Evolutionary conservation across 2,113 vertebrate genomes (phyloP).

Genomic region (Odocoileus virginianus): DNA sequence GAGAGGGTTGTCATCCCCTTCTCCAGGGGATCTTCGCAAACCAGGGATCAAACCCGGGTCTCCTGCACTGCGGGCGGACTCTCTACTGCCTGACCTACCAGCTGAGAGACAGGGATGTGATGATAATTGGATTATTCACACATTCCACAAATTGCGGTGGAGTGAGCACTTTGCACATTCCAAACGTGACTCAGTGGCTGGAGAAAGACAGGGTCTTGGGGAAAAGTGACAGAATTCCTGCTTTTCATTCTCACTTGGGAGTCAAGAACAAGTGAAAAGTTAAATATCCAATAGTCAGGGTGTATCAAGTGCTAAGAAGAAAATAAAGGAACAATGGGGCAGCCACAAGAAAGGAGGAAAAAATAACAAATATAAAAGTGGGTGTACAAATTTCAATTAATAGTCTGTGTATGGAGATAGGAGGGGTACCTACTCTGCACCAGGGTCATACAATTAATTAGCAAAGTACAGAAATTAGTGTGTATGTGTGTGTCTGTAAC

Average conservation of each 20-base stretch:
- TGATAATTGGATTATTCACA: not conserved
- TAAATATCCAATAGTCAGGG: not conserved
- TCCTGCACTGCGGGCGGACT: not conserved
- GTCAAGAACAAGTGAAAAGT: not conserved
- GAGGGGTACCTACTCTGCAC: not conserved
- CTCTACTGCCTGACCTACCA: not conserved
- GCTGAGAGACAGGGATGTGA: not conserved
- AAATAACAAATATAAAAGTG: not conserved
- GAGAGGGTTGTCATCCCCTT: not conserved
- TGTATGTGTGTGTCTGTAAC: not conserved
- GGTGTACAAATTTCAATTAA: not conserved
- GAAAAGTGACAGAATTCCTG: not conserved
- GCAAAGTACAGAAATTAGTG: not conserved
- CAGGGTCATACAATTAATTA: not conserved
- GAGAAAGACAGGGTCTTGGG: not conserved
- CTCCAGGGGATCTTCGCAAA: not conserved
- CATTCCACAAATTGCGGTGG: not conserved
- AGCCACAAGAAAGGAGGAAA: not conserved
- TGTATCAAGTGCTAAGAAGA: not conserved
- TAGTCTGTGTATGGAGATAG: not conserved
- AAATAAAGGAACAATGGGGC: not conserved
- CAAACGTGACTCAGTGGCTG: not conserved
- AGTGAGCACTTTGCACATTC: fast-evolving
- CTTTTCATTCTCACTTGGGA: not conserved
- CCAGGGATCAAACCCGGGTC: not conserved